A percentile compares a stretch with the other conserved stretches of the same genome.
phyloP scores from a whole-genome alignment of 53 echinoderm and acorn worm genomes.

The Arbacia lixula region DNA sequence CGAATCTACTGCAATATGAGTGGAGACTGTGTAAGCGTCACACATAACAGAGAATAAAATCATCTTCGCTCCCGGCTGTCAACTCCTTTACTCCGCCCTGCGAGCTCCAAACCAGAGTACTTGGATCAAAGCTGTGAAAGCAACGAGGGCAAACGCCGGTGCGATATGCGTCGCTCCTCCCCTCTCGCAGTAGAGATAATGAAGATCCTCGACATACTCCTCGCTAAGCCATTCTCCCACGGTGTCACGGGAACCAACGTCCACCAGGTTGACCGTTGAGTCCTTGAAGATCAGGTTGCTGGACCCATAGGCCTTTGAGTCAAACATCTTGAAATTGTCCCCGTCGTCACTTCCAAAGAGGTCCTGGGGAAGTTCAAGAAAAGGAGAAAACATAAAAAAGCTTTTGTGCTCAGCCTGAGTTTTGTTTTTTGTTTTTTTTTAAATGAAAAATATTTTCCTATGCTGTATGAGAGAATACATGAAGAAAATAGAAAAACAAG shows the following conservation, averaged over 20 bases:
- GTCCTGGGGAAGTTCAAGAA: too few species aligned
- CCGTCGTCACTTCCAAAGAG: slow-evolving; percentile 14
- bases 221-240: slow-evolving; percentile 4
- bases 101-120: neutral
- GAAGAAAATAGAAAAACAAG: too few species aligned
- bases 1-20: too few species aligned
- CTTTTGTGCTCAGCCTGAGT: too few species aligned
- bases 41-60: too few species aligned
- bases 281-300: slow-evolving; percentile 82
- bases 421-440: too few species aligned
- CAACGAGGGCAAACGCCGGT: neutral
- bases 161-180: neutral
- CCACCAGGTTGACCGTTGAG: slow-evolving; percentile 54
- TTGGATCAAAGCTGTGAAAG: neutral
- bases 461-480: too few species aligned
- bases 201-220: slow-evolving; percentile 7
- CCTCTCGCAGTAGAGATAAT: neutral
- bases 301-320: slow-evolving; percentile 52
- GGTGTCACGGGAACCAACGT: slow-evolving; percentile 22
- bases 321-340: slow-evolving; percentile 72
- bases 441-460: too few species aligned
- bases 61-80: neutral
- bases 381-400: too few species aligned
- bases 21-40: too few species aligned
- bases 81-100: neutral